Base-by-base conservation (phyloP, 2,888 invertebrate species). In the Parthenolecanium corni region DNA sequence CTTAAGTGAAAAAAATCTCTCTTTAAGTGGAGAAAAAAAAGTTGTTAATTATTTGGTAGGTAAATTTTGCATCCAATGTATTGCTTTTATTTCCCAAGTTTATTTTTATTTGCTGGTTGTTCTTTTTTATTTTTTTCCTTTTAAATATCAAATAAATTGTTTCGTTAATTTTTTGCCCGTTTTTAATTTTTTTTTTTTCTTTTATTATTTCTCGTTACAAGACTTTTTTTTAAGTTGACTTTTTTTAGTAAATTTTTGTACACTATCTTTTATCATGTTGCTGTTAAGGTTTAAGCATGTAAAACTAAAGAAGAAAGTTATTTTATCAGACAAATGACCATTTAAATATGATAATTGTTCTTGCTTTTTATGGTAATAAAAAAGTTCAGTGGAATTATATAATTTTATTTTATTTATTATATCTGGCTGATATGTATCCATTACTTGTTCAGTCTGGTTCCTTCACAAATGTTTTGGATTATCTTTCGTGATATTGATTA, bases 211-310 rank as follows among this genome's bases (percentile, higher is more conserved):
- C 49, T 25, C 31, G 20, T 21, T 20, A 20, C 47, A 58, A 47
- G 58, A 47, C 9, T 4, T 16, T 53, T 57, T 47, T 47, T 57
- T 47, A 42, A 46, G 46, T 44, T 57, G 25, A 44, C 47, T 58
- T 58, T 49, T 25, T 36, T 58, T 38, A 46, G 49, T 47, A 38
- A 58, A 58, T 49, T 58, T 58, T 57, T 58, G 47, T 58, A 47
- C 49, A 58, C 58, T 47, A 47, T 46, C 31, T 25, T 58, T 58
- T 31, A 58, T 58, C 58, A 49, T 58, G 58, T 58, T 58, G 58
- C 47, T 49, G 47, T 25, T 58, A 49, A 51, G 49, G n/a, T 24
- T 58, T 36, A 49, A 31, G 31, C 31, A 31, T 31, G 31, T 31
- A 31, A 31, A 31, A 31, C 31, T 6, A 31, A 31, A 31, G 40